Conservation (phyloP, 2,888 invertebrate genomes). For the Diarsia dahlii region DNA sequence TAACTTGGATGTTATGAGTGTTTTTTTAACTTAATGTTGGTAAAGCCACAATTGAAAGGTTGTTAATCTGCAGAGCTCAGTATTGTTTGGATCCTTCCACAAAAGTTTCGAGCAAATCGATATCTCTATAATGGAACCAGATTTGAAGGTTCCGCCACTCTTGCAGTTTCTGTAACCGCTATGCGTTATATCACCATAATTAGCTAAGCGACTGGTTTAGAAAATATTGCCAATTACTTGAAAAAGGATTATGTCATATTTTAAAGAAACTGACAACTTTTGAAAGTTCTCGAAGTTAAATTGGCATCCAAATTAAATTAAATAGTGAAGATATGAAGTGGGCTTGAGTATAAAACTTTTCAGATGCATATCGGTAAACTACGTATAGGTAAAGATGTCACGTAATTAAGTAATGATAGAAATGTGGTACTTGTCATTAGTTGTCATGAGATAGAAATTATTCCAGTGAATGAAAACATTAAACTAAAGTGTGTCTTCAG, state of each 20-base stretch:
- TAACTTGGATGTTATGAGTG: neutral
- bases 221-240: constrained; percentile 21
- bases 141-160: constrained; percentile 16
- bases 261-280: neutral
- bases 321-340: no score
- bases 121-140: constrained; percentile 8
- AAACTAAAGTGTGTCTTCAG: no score
- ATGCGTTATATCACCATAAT: constrained; percentile 29
- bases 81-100: neutral
- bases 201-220: constrained; percentile 11
- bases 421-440: no score
- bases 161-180: constrained; percentile 23
- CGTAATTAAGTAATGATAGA: no score
- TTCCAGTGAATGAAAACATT: no score
- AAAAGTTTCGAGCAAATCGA: neutral
- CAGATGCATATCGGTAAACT: no score
- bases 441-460: no score
- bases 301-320: no score
- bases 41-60: neutral
- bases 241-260: constrained; percentile 28
- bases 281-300: neutral
- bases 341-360: no score
- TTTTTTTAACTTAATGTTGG: neutral
- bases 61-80: constrained; percentile 3
- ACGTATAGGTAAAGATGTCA: no score